Percentiles rank a stretch among this genome's conserved stretches.
Evolutionary conservation across 2,888 invertebrate genomes (phyloP).

Genomic region (Nomada hirtipes): DNA sequence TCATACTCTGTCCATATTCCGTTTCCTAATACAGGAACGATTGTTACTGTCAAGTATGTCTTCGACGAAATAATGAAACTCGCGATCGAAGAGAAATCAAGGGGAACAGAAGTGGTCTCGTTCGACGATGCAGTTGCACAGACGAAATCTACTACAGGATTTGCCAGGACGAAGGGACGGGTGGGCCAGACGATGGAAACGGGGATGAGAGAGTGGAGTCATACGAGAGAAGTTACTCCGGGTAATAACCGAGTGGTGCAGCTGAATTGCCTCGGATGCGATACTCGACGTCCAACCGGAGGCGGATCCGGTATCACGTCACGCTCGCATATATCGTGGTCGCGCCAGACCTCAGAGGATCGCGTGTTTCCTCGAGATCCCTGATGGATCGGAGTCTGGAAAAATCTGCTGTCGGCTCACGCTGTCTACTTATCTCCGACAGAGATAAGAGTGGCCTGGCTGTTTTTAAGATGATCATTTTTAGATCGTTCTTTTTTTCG

Average conservation of each 20-base stretch:
- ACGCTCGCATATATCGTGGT: constrained; percentile 66
- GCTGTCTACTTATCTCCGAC: constrained; percentile 28
- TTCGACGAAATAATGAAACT: too few relatives aligned
- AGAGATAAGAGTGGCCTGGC: neutral
- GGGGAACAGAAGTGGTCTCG: neutral
- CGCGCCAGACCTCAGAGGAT: constrained; percentile 59
- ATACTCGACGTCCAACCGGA: constrained; percentile 66
- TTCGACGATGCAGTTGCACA: neutral
- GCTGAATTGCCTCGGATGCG: constrained; percentile 69
- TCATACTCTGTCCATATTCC: too few relatives aligned
- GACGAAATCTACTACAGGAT: neutral
- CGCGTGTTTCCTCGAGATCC: constrained; percentile 63
- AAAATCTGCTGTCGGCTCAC: constrained; percentile 42
- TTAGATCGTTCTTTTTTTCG: neutral
- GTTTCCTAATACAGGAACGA: too few relatives aligned
- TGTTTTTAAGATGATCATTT: constrained; percentile 12
- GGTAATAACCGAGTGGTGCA: constrained; percentile 69
- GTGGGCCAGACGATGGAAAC: constrained; percentile 24
- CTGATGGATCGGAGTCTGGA: constrained; percentile 56
- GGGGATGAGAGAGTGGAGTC: constrained; percentile 45
- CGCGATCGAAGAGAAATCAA: too few relatives aligned
- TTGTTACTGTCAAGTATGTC: too few relatives aligned
- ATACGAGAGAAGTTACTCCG: constrained; percentile 65
- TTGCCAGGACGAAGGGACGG: neutral
- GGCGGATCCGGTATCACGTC: constrained; percentile 75